These are phyloP conservation scores for Charanyca ferruginea DNA, from an alignment of 2,888 invertebrate genomes.

Conservation along the genomic window DNA sequence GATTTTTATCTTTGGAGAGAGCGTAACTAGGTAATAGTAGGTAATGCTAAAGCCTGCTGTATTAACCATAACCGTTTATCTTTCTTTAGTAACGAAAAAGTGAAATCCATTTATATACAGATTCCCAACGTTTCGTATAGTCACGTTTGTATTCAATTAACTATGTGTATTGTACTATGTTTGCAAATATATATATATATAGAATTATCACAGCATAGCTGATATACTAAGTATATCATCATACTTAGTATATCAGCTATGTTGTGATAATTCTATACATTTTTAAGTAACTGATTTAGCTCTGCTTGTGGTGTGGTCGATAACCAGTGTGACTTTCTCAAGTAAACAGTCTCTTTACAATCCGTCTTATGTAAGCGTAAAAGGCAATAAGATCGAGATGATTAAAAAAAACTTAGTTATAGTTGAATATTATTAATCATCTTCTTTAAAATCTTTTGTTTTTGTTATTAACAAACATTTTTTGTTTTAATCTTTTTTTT, in stretches of 20 bases:
- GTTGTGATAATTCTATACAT: conserved; percentile 35
- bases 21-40: conserved; percentile 2
- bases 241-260: no score
- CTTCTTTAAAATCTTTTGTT: no score
- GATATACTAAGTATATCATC: no score
- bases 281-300: conserved; percentile 33
- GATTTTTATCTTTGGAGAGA: conserved; percentile 11
- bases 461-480: no score
- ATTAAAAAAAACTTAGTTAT: no score
- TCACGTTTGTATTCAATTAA: conserved; percentile 42
- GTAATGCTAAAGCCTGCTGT: conserved; percentile 4
- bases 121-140: conserved; percentile 42
- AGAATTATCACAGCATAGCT: no score
- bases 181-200: no score
- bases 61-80: conserved; percentile 27
- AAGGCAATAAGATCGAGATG: conserved; percentile 28
- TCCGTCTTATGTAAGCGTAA: conserved; percentile 39
- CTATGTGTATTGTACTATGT: conserved; percentile 37
- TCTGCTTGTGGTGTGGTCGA: conserved; percentile 41
- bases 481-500: no score
- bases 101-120: conserved; percentile 54
- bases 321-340: conserved; percentile 39
- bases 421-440: no score
- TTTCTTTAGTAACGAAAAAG: conserved; percentile 64
- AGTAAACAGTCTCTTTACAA: conserved; percentile 15